Evolutionary conservation across 2,888 invertebrate species (phyloP), one percentile per base, ranked within the genome.

Genomic region (Isoperla grammatica): DNA sequence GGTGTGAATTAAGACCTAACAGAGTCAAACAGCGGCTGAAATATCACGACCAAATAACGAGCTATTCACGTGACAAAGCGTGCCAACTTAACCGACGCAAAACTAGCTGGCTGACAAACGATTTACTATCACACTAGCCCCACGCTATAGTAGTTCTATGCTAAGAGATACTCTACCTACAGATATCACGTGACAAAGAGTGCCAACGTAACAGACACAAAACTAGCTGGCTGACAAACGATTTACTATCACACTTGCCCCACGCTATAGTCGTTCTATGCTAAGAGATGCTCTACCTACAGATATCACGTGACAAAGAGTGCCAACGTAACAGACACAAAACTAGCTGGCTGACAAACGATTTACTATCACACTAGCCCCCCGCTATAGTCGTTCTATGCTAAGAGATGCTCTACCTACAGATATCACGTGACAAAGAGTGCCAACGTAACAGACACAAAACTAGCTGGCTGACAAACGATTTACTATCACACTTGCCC

Each of bases 41-140:
- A 29, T 29, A 29, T 29, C 29, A 29, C 29, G 29, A 45, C 17
- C 5, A 54, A 54, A 53, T 61, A 61, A 61, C 58, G 61, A 61
- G 58, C 39, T 54, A 48, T 58, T 57, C 57, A 55, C 61, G 57
- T 58, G 61, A 58, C 58, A 53, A 45, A 48, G n/a, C 57, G 58
- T 61, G 58, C 61, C 58, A 61, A 55, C 61, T 58, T 58, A 55
- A 39, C 58, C 57, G 55, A 61, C 58, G 55, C 58, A 61, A 58
- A 61, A 58, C 61, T 45, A 45, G 45, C 45, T 45, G 58, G 54
- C 61, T 61, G 61, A 61, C 61, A 61, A 61, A 61, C 61, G 61
- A 42, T 43, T 55, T 46, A 49, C 55, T 45, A 58, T 55, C 61
- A 61, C 61, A 61, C 61, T 55, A 61, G 17, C 56, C 45, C 19